Conservation (phyloP, 2,797 vertebrate species). For the Botia kubotai region DNA sequence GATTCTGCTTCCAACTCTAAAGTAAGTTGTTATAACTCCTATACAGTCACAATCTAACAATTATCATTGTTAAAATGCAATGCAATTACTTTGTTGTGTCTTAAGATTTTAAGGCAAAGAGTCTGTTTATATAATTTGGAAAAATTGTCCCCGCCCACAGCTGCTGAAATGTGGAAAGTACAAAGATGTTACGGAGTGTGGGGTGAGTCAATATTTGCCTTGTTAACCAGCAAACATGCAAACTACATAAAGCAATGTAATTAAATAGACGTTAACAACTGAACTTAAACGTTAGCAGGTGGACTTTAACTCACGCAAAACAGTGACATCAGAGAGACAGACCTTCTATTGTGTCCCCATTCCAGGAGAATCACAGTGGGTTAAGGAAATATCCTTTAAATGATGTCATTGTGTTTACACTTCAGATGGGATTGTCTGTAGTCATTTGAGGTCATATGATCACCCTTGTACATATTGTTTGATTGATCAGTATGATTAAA, state of each 20-base stretch:
- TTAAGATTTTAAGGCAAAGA: background rate
- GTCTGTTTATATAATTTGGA: background rate
- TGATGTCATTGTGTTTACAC: background rate
- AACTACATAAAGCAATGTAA: background rate
- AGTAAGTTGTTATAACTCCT: constrained; percentile 22
- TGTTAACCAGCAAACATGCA: background rate
- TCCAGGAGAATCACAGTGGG: constrained; percentile 93
- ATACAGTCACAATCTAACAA: too few relatives aligned
- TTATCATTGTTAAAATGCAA: background rate
- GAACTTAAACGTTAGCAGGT: constrained; percentile 78
- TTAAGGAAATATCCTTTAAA: constrained; percentile 95
- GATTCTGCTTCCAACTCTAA: constrained; percentile 83
- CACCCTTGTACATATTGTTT: background rate
- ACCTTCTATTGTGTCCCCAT: constrained; percentile 99
- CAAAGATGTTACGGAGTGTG: constrained; percentile 91
- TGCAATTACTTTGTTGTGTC: constrained; percentile 22
- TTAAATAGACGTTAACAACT: background rate
- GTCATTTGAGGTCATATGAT: background rate
- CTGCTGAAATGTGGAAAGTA: constrained; percentile 93
- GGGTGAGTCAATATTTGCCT: constrained; percentile 78
- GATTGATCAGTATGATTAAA: background rate
- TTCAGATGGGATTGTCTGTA: background rate
- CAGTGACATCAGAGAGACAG: constrained; percentile 90
- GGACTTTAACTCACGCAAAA: constrained; percentile 85
- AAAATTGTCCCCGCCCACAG: constrained; percentile 67